Base-by-base conservation (phyloP, 2,888 invertebrate genomes). In the Chrysodeixis includens region DNA sequence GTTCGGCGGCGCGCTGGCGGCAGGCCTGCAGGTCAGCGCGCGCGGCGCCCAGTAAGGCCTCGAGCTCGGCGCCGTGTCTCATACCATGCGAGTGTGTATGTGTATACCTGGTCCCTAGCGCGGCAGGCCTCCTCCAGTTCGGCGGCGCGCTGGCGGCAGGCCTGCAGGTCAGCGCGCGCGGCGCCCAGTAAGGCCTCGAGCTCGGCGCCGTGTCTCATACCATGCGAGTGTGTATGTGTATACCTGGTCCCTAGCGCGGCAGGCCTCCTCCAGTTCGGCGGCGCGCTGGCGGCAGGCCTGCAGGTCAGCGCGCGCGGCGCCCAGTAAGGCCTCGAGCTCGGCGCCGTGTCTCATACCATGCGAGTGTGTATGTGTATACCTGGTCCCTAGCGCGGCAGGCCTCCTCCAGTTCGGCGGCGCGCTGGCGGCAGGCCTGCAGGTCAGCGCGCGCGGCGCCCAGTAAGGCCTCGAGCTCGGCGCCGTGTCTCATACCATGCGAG, bases 211-310 rank as follows among this genome's bases (percentile, higher is more conserved):
- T n/a, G n/a, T n/a, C n/a, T n/a, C n/a, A n/a, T n/a, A n/a, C n/a
- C n/a, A n/a, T n/a, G n/a, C n/a, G n/a, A n/a, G n/a, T n/a, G n/a
- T n/a, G n/a, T n/a, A n/a, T n/a, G n/a, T n/a, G n/a, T n/a, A 8
- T 35, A 86, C 87, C 88, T 87, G 88, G 66, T 88, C 87, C 16
- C 87, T 96, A 7, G 97, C 96, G 62, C 98, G 96, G 94, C 97
- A 97, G 57, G 98, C 97, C 84, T 99, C 98, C 84, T 98, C 98
- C 65, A 98, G 96, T 86, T 99, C 99, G 10, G 97, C 97, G 26
- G 96, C 96, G 76, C 98, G 97, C 14, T 97, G 96, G 22, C 98
- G 95, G 18, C 97, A 93, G 69, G 97, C 96, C 56, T 96, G 96
- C 57, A 99, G 93, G 85, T 99, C 99, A 76, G 98, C 97, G 0